Conservation (phyloP, 2,888 invertebrate species). For the Conomelus anceps region DNA sequence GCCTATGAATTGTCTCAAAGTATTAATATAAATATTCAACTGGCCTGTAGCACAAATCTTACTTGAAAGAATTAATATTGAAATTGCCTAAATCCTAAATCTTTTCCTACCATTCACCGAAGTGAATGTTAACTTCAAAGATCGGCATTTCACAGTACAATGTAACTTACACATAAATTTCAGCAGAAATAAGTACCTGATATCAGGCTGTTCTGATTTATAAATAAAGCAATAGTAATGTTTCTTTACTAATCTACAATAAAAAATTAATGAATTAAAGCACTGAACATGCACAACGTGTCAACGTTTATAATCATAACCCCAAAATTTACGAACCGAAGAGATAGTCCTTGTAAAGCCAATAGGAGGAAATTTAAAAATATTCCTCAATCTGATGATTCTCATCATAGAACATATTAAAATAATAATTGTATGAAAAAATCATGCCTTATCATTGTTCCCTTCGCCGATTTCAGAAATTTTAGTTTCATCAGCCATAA, state of each 20-base stretch:
- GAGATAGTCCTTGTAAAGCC: conserved; percentile 6
- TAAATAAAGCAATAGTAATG: not conserved
- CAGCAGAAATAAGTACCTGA: no score
- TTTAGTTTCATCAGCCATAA: not conserved
- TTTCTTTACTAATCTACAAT: not conserved
- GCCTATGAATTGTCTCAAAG: no score
- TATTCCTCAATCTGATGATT: not conserved
- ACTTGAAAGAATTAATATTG: no score
- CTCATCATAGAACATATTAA: conserved; percentile 10
- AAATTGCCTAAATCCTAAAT: no score
- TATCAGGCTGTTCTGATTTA: not conserved
- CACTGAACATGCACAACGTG: conserved; percentile 18
- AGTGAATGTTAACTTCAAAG: no score
- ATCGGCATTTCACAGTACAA: no score
- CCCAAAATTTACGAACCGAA: conserved; percentile 22
- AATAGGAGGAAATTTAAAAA: not conserved
- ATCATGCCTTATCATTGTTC: conserved; percentile 21
- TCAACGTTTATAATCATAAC: conserved; percentile 8
- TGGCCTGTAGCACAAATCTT: no score
- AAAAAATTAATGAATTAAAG: not conserved
- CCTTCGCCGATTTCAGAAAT: not conserved
- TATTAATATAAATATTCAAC: no score
- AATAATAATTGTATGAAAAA: not conserved
- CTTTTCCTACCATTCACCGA: no score
- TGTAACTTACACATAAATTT: no score